Evolutionary conservation across 2,888 invertebrate genomes (phyloP).

Genomic region (Eristalis pertinax): DNA sequence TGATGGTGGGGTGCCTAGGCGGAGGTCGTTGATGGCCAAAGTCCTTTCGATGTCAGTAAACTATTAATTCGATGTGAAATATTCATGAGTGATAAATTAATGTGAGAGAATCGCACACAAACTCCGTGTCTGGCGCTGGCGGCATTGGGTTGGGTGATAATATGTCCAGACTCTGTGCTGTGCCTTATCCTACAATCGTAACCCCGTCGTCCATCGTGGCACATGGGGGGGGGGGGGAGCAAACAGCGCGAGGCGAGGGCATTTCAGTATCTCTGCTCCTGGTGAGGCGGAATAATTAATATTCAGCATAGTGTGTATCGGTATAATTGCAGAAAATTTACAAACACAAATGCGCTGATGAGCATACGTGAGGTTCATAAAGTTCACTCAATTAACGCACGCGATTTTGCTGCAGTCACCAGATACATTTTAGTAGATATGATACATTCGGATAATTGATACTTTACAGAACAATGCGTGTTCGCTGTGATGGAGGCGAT

Average conservation of each 20-base stretch:
- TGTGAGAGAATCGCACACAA: slow-evolving; percentile 69
- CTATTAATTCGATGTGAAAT: slow-evolving; percentile 67
- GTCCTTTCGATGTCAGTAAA: slow-evolving; percentile 70
- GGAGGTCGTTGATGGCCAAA: slow-evolving; percentile 36
- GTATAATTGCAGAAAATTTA: slow-evolving; percentile 67
- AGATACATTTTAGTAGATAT: slow-evolving; percentile 64
- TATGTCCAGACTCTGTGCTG: slow-evolving; percentile 40
- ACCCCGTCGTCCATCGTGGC: not conserved
- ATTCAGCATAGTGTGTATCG: slow-evolving; percentile 68
- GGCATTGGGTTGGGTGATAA: slow-evolving; percentile 10
- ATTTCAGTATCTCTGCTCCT: slow-evolving; percentile 18
- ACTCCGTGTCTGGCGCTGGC: slow-evolving; percentile 41
- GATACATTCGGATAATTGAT: slow-evolving; percentile 66
- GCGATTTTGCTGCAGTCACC: slow-evolving; percentile 57
- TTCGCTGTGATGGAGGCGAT: not conserved
- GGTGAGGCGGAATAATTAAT: slow-evolving; percentile 62
- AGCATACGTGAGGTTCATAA: slow-evolving; percentile 69
- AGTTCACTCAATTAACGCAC: slow-evolving; percentile 71
- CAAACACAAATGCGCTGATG: slow-evolving; percentile 31
- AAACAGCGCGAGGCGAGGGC: not conserved
- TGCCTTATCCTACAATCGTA: slow-evolving; percentile 3
- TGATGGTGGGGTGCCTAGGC: not conserved
- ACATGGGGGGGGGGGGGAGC: too few species aligned
- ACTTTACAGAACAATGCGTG: slow-evolving; percentile 22
- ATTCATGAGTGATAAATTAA: slow-evolving; percentile 71